Conservation (phyloP, 2,113 vertebrate genomes). For the Zeus faber region DNA sequence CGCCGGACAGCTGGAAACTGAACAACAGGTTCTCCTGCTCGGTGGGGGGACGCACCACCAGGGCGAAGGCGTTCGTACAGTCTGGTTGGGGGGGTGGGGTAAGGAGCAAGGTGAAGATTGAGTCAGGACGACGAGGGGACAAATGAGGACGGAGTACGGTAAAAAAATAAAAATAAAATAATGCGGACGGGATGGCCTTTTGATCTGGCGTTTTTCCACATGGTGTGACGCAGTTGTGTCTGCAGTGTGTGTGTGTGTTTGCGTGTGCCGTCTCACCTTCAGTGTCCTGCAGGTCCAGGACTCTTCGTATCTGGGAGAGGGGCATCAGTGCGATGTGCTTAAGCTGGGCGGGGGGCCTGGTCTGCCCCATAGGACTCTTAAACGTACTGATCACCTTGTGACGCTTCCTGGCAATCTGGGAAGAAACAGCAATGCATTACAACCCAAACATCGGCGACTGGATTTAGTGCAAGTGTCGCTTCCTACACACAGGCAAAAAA, state of each 20-base stretch:
- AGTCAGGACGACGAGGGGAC: too few relatives aligned
- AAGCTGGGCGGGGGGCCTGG: constrained; percentile 86
- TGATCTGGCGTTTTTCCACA: too few relatives aligned
- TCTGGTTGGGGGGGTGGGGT: constrained; percentile 71
- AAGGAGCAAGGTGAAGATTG: too few relatives aligned
- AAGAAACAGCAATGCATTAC: constrained; percentile 1
- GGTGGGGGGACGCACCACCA: constrained; percentile 93
- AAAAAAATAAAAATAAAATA: too few relatives aligned
- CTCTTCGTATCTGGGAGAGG: constrained; percentile 94
- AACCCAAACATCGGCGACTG: neutral
- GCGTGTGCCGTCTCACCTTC: constrained; percentile 79
- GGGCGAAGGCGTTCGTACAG: constrained; percentile 91
- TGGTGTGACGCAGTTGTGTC: too few relatives aligned
- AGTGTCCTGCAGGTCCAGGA: constrained; percentile 93
- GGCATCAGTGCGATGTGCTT: constrained; percentile 96
- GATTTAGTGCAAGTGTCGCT: too few relatives aligned
- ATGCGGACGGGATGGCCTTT: too few relatives aligned
- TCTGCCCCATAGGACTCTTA: constrained; percentile 89
- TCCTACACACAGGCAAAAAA: too few relatives aligned
- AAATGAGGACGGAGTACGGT: too few relatives aligned
- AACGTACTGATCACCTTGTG: constrained; percentile 95
- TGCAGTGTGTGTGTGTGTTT: neutral
- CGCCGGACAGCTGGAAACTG: constrained; percentile 90
- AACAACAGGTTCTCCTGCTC: constrained; percentile 92
- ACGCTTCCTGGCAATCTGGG: constrained; percentile 92